phyloP scores from a whole-genome alignment of 2,797 vertebrate species.

The Cetoscarus ocellatus region DNA sequence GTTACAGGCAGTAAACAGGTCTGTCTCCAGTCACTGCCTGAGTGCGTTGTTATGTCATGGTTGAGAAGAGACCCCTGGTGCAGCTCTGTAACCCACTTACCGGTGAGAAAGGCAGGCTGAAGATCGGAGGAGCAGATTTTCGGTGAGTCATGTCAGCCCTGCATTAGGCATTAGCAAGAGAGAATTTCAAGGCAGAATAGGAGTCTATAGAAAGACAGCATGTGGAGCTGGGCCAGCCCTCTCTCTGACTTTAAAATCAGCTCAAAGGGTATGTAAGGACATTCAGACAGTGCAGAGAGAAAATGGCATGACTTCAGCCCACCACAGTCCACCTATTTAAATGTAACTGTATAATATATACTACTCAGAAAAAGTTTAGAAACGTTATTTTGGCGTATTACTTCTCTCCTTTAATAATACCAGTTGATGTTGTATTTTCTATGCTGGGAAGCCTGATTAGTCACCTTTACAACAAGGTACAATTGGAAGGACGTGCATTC shows the following conservation, averaged over 20 bases:
- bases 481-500: too few species aligned
- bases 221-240: constrained; percentile 21
- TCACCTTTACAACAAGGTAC: too few species aligned
- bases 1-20: constrained; percentile 65
- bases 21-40: constrained; percentile 43
- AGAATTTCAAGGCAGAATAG: constrained; percentile 46
- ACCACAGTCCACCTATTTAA: background rate
- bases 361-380: too few species aligned
- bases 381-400: too few species aligned
- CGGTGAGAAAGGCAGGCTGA: constrained; percentile 44
- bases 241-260: constrained; percentile 37
- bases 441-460: too few species aligned
- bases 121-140: constrained; percentile 40
- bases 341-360: background rate
- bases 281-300: constrained; percentile 11
- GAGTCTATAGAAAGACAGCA: constrained; percentile 32
- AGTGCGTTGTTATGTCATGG: constrained; percentile 64
- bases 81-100: constrained; percentile 56
- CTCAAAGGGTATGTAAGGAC: constrained; percentile 44
- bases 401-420: too few species aligned
- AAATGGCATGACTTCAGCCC: background rate
- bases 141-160: constrained; percentile 64
- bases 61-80: constrained; percentile 58
- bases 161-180: constrained; percentile 38
- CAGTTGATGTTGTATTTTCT: too few species aligned